These are phyloP conservation scores for Brachionus rubens DNA, from an alignment of 1,140 invertebrate species.

Conservation along the genomic window DNA sequence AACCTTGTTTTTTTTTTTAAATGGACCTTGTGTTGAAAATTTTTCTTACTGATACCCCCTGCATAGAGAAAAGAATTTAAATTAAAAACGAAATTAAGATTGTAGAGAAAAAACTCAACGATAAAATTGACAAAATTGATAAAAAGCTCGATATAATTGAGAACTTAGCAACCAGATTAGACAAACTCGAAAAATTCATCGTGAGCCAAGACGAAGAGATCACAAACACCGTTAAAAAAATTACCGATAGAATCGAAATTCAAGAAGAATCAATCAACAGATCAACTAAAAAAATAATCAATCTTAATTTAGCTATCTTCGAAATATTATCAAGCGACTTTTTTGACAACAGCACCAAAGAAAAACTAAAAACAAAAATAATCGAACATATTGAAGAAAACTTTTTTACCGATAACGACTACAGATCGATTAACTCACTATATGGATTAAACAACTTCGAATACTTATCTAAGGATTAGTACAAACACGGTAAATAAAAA, in stretches of 20 bases:
- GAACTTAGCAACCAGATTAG: neutral
- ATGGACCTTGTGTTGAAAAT: too few species aligned
- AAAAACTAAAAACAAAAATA: neutral
- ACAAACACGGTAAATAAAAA: neutral
- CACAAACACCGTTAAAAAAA: too few species aligned
- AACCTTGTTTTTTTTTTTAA: too few species aligned
- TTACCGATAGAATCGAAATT: too few species aligned
- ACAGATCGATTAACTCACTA: neutral
- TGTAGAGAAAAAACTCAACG: neutral
- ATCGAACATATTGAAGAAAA: neutral
- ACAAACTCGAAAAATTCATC: neutral
- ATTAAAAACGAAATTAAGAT: too few species aligned
- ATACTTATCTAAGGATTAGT: neutral
- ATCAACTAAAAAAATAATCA: neutral
- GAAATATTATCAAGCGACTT: neutral
- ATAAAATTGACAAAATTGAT: neutral
- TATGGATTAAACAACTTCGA: neutral
- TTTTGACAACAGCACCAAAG: neutral
- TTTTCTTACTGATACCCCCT: too few species aligned
- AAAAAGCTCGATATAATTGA: neutral
- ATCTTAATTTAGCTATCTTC: neutral
- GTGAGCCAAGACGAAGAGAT: neutral
- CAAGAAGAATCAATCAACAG: neutral
- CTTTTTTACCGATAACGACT: neutral
- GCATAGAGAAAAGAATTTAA: too few species aligned